Base-by-base conservation (phyloP, 2,888 invertebrate genomes). In the Rhyacophila evoluta region DNA sequence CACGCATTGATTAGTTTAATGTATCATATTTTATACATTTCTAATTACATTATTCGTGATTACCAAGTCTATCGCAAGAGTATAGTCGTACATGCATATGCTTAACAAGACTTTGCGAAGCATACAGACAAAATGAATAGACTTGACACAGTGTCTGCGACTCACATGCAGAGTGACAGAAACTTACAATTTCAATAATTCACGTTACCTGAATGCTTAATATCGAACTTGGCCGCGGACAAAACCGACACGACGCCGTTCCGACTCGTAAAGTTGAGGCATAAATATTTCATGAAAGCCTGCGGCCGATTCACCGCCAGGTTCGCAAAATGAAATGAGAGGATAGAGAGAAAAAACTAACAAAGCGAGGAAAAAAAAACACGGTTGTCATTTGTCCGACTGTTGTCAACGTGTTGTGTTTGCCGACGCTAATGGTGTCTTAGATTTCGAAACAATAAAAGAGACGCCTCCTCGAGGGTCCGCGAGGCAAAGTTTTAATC, bases 271-370 rank as follows among this genome's bases (percentile, higher is more conserved):
- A 81, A 81, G 79, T 81, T 79, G 38, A 76, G 71, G 76, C 76
- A 81, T 81, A 81, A 81, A 81, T 81, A 81, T 81, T 81, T 78
- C 81, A 81, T 81, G 81, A 80, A 79, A 33, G 77, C 37, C 69
- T 28, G 39, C 12, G 28, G 73, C 67, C 72, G 38, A 36, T 55
- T 55, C 55, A 10, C 55, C 55, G 15, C 19, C 55, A 19, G 55
- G 15, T 55, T 55, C 55, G 55, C 55, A 19, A 55, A 55, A 55
- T 25, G 55, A 55, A 36, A 72, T 37, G 36, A 36, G 72, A 25
- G 19, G 19, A n/a, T n/a, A 25, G 68, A 68, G 19, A 41, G n/a
- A 29, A 69, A 69, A 69, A 69, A 69, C n/a, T 27, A 29, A 29
- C 69, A 33, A 69, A 69, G 69, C 29, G 12, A 11, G 69, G 28